These are phyloP conservation scores for Timema podura DNA, from an alignment of 2,888 invertebrate species.

Conservation along the genomic window DNA sequence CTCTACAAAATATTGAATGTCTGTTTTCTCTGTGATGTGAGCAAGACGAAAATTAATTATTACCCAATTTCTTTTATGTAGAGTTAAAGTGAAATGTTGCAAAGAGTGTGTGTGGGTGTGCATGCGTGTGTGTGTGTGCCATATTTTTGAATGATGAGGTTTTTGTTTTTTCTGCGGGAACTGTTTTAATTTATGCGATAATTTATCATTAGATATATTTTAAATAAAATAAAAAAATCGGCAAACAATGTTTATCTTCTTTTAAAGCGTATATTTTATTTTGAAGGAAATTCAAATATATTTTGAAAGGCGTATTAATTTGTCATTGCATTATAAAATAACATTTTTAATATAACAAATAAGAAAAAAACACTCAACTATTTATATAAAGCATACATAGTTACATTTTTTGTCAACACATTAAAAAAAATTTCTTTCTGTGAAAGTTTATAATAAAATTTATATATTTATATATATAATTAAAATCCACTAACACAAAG, in stretches of 20 bases:
- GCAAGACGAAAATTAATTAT: constrained; percentile 48
- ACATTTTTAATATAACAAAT: no score
- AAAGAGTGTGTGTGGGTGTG: constrained; percentile 18
- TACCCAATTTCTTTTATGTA: constrained; percentile 45
- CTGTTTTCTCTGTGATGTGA: constrained; percentile 42
- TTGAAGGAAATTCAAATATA: no score
- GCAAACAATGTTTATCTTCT: constrained; percentile 7
- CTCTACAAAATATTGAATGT: constrained; percentile 40
- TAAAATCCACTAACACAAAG: no score
- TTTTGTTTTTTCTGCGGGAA: constrained; percentile 15
- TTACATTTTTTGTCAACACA: no score
- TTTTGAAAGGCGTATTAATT: no score
- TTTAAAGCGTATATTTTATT: no score
- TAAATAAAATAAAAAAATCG: not conserved
- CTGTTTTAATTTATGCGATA: constrained; percentile 10
- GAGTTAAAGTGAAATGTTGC: constrained; percentile 22
- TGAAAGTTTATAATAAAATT: no score
- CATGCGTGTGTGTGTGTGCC: constrained; percentile 7
- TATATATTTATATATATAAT: no score
- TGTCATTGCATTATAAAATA: no score
- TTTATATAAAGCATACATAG: no score
- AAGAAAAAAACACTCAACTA: no score
- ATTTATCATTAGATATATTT: constrained; percentile 10
- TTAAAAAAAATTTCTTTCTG: no score
- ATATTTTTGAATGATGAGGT: constrained; percentile 17